Conservation (phyloP, 2,113 vertebrate genomes). For the Collichthys lucidus region DNA sequence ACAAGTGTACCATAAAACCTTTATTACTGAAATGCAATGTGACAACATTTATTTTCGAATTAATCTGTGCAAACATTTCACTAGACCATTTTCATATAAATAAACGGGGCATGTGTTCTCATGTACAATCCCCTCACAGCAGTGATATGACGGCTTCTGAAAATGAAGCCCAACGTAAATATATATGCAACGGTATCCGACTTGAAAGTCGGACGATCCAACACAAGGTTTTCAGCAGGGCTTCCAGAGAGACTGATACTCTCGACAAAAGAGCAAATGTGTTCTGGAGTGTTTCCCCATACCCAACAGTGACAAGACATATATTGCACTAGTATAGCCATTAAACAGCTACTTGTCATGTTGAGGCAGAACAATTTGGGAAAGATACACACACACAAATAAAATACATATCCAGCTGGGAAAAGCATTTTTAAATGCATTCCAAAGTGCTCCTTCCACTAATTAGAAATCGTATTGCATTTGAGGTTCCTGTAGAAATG, state of each 20-base stretch:
- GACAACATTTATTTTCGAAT: conserved; percentile 57
- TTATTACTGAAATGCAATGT: conserved; percentile 68
- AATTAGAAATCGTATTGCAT: conserved; percentile 56
- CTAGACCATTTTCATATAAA: conserved; percentile 67
- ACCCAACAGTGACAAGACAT: conserved; percentile 75
- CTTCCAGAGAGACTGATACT: conserved; percentile 11
- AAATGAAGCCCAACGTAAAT: conserved; percentile 74
- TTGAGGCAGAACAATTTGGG: conserved; percentile 21
- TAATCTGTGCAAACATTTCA: conserved; percentile 72
- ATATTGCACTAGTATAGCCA: conserved; percentile 76
- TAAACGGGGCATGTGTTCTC: conserved; percentile 50
- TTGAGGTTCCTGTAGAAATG: conserved; percentile 46
- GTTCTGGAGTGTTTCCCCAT: conserved; percentile 11
- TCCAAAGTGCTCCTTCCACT: conserved; percentile 43
- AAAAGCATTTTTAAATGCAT: conserved; percentile 40
- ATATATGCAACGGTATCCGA: conserved; percentile 29
- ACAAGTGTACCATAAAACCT: conserved; percentile 53
- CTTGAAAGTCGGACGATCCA: conserved; percentile 7
- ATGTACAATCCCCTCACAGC: conserved; percentile 53
- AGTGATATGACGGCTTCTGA: conserved; percentile 73
- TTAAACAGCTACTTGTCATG: conserved; percentile 49
- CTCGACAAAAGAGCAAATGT: conserved; percentile 16
- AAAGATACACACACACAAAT: background rate
- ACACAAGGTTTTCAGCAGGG: conserved; percentile 47
- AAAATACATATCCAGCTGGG: conserved; percentile 28